A percentile compares a stretch with the other conserved stretches of the same genome.
Evolutionary conservation across 2,113 vertebrate genomes (phyloP).

Genomic region (Zapornia atra): DNA sequence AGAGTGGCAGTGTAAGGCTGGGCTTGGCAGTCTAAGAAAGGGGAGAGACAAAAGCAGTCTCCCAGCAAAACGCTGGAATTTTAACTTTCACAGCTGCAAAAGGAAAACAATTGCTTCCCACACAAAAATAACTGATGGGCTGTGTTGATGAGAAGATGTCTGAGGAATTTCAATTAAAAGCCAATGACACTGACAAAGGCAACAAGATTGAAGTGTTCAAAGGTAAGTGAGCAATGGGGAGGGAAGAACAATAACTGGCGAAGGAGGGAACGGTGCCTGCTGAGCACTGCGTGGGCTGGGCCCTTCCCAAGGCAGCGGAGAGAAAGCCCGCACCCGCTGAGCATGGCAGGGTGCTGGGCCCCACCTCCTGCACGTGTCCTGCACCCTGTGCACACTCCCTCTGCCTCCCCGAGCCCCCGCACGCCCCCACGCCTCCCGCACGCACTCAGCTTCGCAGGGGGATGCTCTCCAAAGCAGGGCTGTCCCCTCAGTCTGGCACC

Average conservation of each 20-base stretch:
- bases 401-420: neutral
- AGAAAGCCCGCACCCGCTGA: neutral
- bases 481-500: neutral
- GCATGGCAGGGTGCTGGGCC: neutral
- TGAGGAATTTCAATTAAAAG: slow-evolving; percentile 64
- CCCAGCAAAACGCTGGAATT: slow-evolving; percentile 2
- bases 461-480: neutral
- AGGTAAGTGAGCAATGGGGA: slow-evolving; percentile 33
- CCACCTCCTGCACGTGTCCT: neutral
- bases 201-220: slow-evolving; percentile 12
- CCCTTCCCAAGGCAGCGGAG: neutral
- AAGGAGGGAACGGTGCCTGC: slow-evolving; percentile 25
- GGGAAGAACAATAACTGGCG: neutral
- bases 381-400: fast-evolving
- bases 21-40: neutral
- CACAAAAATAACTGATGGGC: slow-evolving; percentile 39
- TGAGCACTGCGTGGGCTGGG: slow-evolving; percentile 3
- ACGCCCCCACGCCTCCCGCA: neutral
- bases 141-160: slow-evolving; percentile 30
- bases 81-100: slow-evolving; percentile 51
- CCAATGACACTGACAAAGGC: slow-evolving; percentile 35
- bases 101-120: slow-evolving; percentile 49
- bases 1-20: neutral
- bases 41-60: slow-evolving; percentile 4
- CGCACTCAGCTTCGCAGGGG: fast-evolving